These are phyloP conservation scores for Magallana angulata DNA, from an alignment of 1,140 invertebrate genomes.

Conservation along the genomic window DNA sequence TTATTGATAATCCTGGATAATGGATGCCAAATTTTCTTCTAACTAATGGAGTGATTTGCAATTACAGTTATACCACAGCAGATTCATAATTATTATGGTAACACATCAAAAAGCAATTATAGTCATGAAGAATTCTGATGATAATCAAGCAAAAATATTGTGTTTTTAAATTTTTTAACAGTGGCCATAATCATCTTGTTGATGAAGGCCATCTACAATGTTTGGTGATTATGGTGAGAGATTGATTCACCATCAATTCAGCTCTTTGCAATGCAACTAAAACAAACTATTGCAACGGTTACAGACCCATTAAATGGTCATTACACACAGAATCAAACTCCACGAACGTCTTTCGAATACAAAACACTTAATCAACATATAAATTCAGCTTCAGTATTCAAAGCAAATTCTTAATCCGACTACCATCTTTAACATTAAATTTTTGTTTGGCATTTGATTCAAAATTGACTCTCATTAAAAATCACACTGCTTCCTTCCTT, in stretches of 20 bases:
- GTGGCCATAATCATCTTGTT: not conserved
- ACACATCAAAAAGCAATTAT: constrained; percentile 19
- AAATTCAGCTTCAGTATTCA: too few species aligned
- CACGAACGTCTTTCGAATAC: too few species aligned
- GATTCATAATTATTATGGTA: not conserved
- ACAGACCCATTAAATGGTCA: not conserved
- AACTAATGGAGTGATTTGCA: constrained; percentile 13
- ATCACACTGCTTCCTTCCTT: too few species aligned
- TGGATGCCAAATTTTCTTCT: not conserved
- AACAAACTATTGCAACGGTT: not conserved
- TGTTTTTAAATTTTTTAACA: not conserved
- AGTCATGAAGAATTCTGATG: not conserved
- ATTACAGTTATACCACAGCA: not conserved
- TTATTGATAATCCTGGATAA: not conserved
- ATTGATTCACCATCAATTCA: not conserved
- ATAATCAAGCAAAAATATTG: constrained; percentile 6
- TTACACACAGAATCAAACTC: not conserved
- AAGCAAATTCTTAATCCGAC: too few species aligned
- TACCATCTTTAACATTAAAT: too few species aligned
- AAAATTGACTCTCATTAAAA: too few species aligned
- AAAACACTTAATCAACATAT: too few species aligned
- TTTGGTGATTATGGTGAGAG: not conserved
- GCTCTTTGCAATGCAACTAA: not conserved
- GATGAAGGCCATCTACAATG: not conserved
- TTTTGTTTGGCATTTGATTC: too few species aligned